These are phyloP conservation scores for Chionis minor DNA, from an alignment of 2,113 vertebrate genomes.

Conservation along the genomic window DNA sequence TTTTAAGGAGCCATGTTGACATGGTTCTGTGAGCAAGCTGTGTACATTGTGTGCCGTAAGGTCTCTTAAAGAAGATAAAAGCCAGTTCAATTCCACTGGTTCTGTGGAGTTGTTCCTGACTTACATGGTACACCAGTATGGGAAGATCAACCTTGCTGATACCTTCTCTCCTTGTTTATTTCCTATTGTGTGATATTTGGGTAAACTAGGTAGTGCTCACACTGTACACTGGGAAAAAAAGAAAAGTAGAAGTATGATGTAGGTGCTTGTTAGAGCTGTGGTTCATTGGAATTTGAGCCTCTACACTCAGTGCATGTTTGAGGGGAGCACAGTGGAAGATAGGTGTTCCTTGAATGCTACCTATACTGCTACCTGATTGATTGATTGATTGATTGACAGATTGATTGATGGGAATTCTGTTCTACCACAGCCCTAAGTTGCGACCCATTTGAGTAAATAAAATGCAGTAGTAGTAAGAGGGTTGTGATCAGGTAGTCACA, in stretches of 20 bases:
- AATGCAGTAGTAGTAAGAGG: background rate
- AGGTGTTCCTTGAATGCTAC: background rate
- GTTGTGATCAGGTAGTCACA: background rate
- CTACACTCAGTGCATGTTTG: background rate
- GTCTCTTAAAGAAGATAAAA: background rate
- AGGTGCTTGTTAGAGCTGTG: background rate
- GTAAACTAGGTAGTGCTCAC: background rate
- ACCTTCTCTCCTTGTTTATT: background rate
- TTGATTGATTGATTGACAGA: background rate
- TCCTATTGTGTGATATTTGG: background rate
- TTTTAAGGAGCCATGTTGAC: background rate
- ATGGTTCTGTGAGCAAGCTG: background rate
- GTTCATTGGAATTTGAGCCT: background rate
- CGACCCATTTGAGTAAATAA: background rate
- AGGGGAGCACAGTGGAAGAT: background rate
- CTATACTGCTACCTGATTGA: background rate
- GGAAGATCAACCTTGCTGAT: background rate
- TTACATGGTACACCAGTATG: accelerated
- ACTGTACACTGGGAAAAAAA: background rate
- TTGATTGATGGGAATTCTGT: background rate
- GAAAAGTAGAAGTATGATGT: background rate
- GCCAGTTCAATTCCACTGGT: background rate
- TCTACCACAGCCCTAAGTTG: background rate
- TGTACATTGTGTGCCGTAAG: background rate
- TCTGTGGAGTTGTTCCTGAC: background rate